phyloP scores from a whole-genome alignment of 2,888 invertebrate genomes.

The Yponomeuta evonymella region DNA sequence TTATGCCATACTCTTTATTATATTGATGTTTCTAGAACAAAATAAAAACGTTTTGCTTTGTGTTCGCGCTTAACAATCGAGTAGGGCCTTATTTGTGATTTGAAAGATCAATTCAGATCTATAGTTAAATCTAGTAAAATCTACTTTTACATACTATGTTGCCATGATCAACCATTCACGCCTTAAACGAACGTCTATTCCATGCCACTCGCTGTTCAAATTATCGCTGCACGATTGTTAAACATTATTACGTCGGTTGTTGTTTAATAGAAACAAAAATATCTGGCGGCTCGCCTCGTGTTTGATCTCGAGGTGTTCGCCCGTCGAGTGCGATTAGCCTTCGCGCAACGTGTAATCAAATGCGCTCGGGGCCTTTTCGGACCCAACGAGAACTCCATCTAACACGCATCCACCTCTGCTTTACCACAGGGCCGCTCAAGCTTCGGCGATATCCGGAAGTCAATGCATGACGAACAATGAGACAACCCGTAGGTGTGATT shows the following conservation, averaged over 20 bases:
- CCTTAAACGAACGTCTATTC: slow-evolving; percentile 30
- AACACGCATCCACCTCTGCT: slow-evolving; percentile 34
- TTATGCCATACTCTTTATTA: too few relatives aligned
- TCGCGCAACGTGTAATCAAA: slow-evolving; percentile 76
- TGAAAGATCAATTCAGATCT: too few relatives aligned
- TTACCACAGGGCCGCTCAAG: slow-evolving; percentile 7
- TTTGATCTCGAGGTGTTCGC: slow-evolving; percentile 77
- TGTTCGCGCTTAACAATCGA: not conserved
- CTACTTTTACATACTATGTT: too few relatives aligned
- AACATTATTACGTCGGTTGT: slow-evolving; percentile 77
- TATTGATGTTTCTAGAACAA: not conserved
- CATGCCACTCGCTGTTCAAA: slow-evolving; percentile 47
- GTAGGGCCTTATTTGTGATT: not conserved
- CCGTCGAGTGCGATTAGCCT: slow-evolving; percentile 75
- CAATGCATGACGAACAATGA: slow-evolving; percentile 26
- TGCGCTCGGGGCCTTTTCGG: slow-evolving; percentile 63
- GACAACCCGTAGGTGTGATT: slow-evolving; percentile 22
- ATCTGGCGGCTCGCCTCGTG: slow-evolving; percentile 76
- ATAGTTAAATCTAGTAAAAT: too few relatives aligned
- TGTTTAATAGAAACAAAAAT: slow-evolving; percentile 78
- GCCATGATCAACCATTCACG: too few relatives aligned
- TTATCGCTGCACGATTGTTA: slow-evolving; percentile 77
- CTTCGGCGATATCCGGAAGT: slow-evolving; percentile 2
- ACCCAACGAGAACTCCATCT: slow-evolving; percentile 27
- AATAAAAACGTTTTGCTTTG: not conserved